Evolutionary conservation across 2,113 vertebrate genomes (phyloP).

Genomic region (Hirundichthys speculiger): DNA sequence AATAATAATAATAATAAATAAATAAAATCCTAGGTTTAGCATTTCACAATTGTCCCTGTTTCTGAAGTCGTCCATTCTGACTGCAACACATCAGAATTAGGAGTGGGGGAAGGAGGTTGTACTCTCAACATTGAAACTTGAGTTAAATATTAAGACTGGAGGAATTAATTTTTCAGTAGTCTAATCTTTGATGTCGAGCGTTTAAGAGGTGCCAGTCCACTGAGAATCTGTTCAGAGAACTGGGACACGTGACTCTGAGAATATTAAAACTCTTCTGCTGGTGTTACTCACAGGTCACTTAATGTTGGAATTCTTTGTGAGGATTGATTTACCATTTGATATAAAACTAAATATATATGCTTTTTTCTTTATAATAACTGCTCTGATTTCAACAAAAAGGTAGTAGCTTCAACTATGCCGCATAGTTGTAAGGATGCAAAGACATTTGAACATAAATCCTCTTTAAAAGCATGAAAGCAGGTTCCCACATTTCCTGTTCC

Average conservation of each 20-base stretch:
- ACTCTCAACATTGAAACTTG: conserved; percentile 38
- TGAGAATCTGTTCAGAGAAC: conserved; percentile 26
- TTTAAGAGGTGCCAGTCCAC: conserved; percentile 25
- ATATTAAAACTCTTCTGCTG: conserved; percentile 1
- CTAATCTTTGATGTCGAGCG: conserved; percentile 46
- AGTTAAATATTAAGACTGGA: conserved; percentile 70
- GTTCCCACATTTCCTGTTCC: too few species aligned
- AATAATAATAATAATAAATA: too few species aligned
- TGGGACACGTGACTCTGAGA: conserved; percentile 13
- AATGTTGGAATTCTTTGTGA: conserved; percentile 12
- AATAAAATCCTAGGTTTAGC: conserved; percentile 18
- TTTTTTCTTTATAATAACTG: not conserved
- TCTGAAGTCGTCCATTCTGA: conserved; percentile 21
- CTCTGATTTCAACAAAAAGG: not conserved
- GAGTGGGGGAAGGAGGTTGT: conserved; percentile 36
- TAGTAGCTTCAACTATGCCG: not conserved
- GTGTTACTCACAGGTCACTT: conserved; percentile 4
- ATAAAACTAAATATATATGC: not conserved
- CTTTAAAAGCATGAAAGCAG: too few species aligned
- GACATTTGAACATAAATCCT: not conserved
- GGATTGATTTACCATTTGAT: conserved; percentile 9
- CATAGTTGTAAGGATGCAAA: not conserved
- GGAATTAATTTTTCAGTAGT: conserved; percentile 64
- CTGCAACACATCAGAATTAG: conserved; percentile 31
- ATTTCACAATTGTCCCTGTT: conserved; percentile 30